Evolutionary conservation across 2,888 invertebrate species (phyloP), one percentile per base, ranked within the genome.

Genomic region (Sinhomidia bicolor): DNA sequence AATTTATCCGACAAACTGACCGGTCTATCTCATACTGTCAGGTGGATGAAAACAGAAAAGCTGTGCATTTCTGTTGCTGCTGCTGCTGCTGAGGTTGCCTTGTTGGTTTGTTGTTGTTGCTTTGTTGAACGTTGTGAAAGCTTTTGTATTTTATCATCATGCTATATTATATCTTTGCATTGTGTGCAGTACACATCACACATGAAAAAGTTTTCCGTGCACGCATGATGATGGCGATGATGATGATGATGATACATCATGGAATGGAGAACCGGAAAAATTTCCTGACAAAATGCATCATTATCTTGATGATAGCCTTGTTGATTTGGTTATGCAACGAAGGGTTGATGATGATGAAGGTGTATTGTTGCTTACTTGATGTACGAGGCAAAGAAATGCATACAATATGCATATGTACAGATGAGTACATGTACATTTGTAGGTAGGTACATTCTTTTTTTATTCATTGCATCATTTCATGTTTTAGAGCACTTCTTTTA

Each of bases 241-340:
- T 36, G n/a, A 0, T 62, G 26, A 36, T 36, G 79, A 78, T 78
- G 78, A 78, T 78, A 78, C 57, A 78, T 54, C 60, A 83, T 88
- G 88, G 82, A 88, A 79, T 41, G 76, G 36, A 88, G 88, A 89
- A 89, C 85, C 85, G 89, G 89, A 89, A 89, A 89, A 89, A 85
- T 85, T 89, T 89, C 81, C 85, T 85, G 57, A 68, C 85, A 80
- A 89, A 89, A 74, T 89, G 89, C 89, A 89, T 89, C 89, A 89
- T 89, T 89, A 89, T 89, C 89, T 89, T 89, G 89, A 89, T 89
- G 85, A 89, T 89, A 89, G 85, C 85, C 79, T 89, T 89, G 89
- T 85, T 85, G 89, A 89, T 89, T 89, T 89, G 81, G 85, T 80
- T 85, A 85, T 89, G 89, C 74, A 89, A 85, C 60, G 65, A 68